Evolutionary conservation across 2,888 invertebrate genomes (phyloP).

Genomic region (Hesperia comma): DNA sequence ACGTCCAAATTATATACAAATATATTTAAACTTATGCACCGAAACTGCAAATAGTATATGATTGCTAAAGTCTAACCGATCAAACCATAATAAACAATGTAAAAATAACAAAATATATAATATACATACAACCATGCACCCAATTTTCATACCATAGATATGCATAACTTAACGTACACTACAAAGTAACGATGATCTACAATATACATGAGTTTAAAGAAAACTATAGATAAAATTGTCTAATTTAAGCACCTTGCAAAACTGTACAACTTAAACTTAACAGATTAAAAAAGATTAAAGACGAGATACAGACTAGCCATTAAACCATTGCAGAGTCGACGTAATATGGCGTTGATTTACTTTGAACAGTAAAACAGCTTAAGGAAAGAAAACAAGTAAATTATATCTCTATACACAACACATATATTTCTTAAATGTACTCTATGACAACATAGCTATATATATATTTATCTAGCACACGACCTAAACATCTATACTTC

Average conservation of each 20-base stretch:
- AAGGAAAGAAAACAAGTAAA: constrained; percentile 28
- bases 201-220: neutral
- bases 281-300: constrained; percentile 47
- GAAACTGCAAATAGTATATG: neutral
- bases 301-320: constrained; percentile 68
- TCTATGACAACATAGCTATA: constrained; percentile 16
- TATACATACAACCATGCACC: constrained; percentile 26
- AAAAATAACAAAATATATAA: constrained; percentile 18
- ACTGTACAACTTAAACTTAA: constrained; percentile 37
- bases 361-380: constrained; percentile 26
- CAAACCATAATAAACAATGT: constrained; percentile 20
- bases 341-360: constrained; percentile 53
- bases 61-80: neutral
- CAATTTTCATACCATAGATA: constrained; percentile 17
- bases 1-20: constrained; percentile 3
- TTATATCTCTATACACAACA: constrained; percentile 37
- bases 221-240: constrained; percentile 51
- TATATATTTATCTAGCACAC: constrained; percentile 28
- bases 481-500: constrained; percentile 14
- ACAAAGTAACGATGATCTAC: constrained; percentile 1
- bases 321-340: constrained; percentile 61
- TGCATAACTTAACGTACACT: neutral
- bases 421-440: constrained; percentile 14
- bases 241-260: constrained; percentile 61
- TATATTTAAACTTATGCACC: neutral